Conservation (phyloP, 2,113 vertebrate genomes). For the Atrichornis clamosus region DNA sequence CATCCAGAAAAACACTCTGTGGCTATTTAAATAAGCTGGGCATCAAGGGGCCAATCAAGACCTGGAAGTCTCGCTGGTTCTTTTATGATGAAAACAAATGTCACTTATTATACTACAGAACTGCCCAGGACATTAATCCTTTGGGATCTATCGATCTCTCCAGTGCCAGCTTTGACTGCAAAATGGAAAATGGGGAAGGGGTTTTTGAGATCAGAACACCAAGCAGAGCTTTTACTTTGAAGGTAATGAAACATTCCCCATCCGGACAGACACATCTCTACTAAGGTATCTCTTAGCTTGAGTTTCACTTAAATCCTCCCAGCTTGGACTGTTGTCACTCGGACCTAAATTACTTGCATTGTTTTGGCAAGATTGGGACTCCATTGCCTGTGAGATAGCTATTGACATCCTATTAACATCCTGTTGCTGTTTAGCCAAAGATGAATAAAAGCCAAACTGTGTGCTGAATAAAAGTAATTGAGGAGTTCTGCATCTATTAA, state of each 20-base stretch:
- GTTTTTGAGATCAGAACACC: conserved; percentile 90
- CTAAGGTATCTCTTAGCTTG: background rate
- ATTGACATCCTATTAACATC: too few species aligned
- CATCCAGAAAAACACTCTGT: conserved; percentile 76
- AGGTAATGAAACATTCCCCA: conserved; percentile 70
- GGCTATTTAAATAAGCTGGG: conserved; percentile 90
- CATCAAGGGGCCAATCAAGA: conserved; percentile 82
- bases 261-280: background rate
- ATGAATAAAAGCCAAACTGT: background rate
- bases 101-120: conserved; percentile 85
- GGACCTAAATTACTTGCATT: background rate
- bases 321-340: background rate
- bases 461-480: background rate
- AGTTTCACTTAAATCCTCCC: background rate
- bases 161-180: conserved; percentile 81
- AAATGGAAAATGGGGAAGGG: conserved; percentile 79
- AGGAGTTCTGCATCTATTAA: background rate
- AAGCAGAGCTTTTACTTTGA: conserved; percentile 82
- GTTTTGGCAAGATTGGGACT: background rate
- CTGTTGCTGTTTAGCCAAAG: background rate
- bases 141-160: conserved; percentile 84
- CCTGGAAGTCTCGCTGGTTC: conserved; percentile 96
- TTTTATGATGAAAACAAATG: conserved; percentile 86
- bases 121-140: conserved; percentile 83
- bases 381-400: background rate